Base-by-base conservation (phyloP, 2,888 invertebrate species). In the Geotrupes spiniger region DNA sequence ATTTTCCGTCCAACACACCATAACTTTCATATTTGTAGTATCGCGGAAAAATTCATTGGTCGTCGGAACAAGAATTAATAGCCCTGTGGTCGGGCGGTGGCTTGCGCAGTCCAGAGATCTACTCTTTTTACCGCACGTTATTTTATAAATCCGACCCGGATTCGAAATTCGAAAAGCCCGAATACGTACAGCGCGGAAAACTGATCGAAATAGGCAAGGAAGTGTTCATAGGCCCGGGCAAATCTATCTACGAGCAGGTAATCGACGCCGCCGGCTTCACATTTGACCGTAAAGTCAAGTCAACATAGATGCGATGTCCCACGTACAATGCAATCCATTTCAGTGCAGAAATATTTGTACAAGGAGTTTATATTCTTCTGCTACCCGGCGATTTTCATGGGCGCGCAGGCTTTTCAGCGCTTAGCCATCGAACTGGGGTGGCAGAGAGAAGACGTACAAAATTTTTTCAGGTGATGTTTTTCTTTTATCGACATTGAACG, bases 371-470 rank as follows among this genome's bases (percentile, higher is more conserved):
- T 81, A 40, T 60, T 76, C 40, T 66, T 75, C 63, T 76, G 77
- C 28, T 79, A 73, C 59, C 84, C 84, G 0, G 77, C 79, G 27
- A 63, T 76, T 31, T 78, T 76, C 56, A 80, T 85, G 81, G 79
- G 79, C 51, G 65, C 71, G 4, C 64, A 70, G 27, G 65, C 74
- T 1, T 85, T 85, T 64, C 65, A 74, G 0, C 75, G 74, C 54
- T 79, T 81, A 54, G 76, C 82, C 71, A 58, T 72, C 9, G 75
- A 76, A 8, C 68, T 83, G 26, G 83, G 84, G 27, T 80, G 80
- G 79, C 66, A 73, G 39, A 74, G 72, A 43, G 54, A 71, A 1
- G 74, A 76, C 48, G 70, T 74, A n/a, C n/a, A n/a, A n/a, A n/a
- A n/a, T n/a, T n/a, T n/a, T n/a, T n/a, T n/a, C n/a, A n/a, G n/a